Evolutionary conservation across 2,888 invertebrate genomes (phyloP).

Genomic region (Scaptomyza flava): DNA sequence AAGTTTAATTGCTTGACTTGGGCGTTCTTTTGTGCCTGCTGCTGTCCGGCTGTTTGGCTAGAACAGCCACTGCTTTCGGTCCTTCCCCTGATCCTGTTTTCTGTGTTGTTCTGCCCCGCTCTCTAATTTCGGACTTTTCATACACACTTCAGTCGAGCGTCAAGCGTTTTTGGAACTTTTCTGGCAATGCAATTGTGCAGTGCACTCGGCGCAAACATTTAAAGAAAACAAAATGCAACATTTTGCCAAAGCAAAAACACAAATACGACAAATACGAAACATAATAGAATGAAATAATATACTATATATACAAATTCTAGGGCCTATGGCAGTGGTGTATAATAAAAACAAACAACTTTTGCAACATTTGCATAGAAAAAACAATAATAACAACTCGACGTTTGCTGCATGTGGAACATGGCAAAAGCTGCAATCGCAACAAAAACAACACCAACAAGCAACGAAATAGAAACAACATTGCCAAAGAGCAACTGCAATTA

Average conservation of each 20-base stretch:
- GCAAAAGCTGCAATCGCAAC: slow-evolving; percentile 29
- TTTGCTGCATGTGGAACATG: slow-evolving; percentile 14
- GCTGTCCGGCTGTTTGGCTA: slow-evolving; percentile 25
- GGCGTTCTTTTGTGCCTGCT: slow-evolving; percentile 37
- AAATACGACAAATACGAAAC: slow-evolving; percentile 20
- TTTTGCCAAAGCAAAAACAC: slow-evolving; percentile 12
- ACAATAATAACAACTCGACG: slow-evolving; percentile 7
- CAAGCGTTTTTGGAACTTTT: slow-evolving; percentile 33
- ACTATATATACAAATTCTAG: slow-evolving; percentile 5
- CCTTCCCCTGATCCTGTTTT: not conserved
- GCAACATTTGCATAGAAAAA: slow-evolving; percentile 40
- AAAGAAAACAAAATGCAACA: slow-evolving; percentile 37
- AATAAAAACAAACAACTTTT: slow-evolving; percentile 37
- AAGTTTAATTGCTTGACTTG: slow-evolving; percentile 73
- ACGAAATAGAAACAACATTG: slow-evolving; percentile 23
- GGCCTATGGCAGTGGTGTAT: slow-evolving; percentile 7
- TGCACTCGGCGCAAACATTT: slow-evolving; percentile 17
- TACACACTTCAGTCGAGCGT: slow-evolving; percentile 42
- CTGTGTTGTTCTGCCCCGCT: not conserved
- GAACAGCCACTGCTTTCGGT: slow-evolving; percentile 7
- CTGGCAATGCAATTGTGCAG: slow-evolving; percentile 9
- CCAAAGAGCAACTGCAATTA: slow-evolving; percentile 67
- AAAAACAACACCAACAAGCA: slow-evolving; percentile 20
- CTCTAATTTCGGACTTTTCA: slow-evolving; percentile 9
- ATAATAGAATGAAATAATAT: slow-evolving; percentile 31